These are phyloP conservation scores for Chrysolina americana DNA, from an alignment of 2,888 invertebrate genomes.

Conservation along the genomic window DNA sequence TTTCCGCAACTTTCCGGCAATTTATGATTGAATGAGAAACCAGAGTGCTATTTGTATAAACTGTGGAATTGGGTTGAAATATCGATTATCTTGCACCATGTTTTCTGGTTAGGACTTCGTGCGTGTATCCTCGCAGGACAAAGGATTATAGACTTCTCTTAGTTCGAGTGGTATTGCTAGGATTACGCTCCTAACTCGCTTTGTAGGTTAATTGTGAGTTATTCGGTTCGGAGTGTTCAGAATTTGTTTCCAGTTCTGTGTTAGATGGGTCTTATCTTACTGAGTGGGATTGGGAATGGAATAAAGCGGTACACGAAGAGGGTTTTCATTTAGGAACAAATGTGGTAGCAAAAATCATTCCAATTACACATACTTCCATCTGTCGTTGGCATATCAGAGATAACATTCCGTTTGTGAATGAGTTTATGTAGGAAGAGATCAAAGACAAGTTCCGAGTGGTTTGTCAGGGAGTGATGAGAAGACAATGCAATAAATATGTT, in stretches of 20 bases:
- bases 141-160: conserved; percentile 31
- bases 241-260: conserved; percentile 2
- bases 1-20: not conserved
- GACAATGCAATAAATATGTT: too few species aligned
- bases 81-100: conserved; percentile 56
- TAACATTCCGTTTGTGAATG: too few species aligned
- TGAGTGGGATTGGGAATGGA: not conserved
- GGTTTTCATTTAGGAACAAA: too few species aligned
- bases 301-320: too few species aligned
- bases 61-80: conserved; percentile 51
- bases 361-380: too few species aligned
- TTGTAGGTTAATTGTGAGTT: conserved; percentile 18
- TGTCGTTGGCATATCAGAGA: too few species aligned
- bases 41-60: conserved; percentile 46
- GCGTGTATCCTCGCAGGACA: conserved; percentile 24
- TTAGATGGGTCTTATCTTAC: not conserved
- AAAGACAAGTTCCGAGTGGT: too few species aligned
- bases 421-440: too few species aligned
- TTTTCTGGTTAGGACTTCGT: conserved; percentile 40
- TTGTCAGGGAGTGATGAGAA: too few species aligned
- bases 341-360: not conserved
- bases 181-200: conserved; percentile 9
- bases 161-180: conserved; percentile 23
- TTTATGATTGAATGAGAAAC: not conserved
- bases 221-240: not conserved